Conservation (phyloP, 2,797 vertebrate genomes). For the Siniperca undulata region DNA sequence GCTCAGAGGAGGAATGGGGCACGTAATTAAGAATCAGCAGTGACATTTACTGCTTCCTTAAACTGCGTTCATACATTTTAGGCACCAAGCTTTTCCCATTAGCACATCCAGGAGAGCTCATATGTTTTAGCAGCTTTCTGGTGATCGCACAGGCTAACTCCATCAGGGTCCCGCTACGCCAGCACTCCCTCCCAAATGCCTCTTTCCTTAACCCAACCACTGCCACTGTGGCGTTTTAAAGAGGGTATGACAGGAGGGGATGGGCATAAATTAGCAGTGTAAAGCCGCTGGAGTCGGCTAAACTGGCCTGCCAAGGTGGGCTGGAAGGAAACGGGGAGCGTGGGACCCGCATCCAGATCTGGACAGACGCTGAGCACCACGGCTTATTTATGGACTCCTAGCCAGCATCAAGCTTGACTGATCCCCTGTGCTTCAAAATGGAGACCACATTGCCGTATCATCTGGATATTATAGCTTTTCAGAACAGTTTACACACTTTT, state of each 20-base stretch:
- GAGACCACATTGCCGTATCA: slow-evolving; percentile 59
- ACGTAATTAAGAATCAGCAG: slow-evolving; percentile 72
- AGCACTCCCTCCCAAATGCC: slow-evolving; percentile 29
- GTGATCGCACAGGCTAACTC: slow-evolving; percentile 53
- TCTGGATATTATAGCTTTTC: slow-evolving; percentile 58
- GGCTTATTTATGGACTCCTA: slow-evolving; percentile 76
- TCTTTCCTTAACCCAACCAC: slow-evolving; percentile 45
- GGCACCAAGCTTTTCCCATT: slow-evolving; percentile 65
- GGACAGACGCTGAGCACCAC: slow-evolving; percentile 44
- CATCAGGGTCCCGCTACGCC: slow-evolving; percentile 51
- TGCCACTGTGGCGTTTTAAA: slow-evolving; percentile 72
- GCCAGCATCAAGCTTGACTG: slow-evolving; percentile 50
- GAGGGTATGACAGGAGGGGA: slow-evolving; percentile 65
- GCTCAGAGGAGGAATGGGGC: slow-evolving; percentile 42
- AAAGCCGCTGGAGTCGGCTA: slow-evolving; percentile 58
- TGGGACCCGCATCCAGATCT: slow-evolving; percentile 62
- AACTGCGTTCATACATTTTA: slow-evolving; percentile 49
- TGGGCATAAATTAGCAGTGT: slow-evolving; percentile 73
- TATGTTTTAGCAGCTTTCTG: slow-evolving; percentile 75
- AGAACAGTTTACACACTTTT: slow-evolving; percentile 39
- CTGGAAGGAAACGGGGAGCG: slow-evolving; percentile 58
- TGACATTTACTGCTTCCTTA: slow-evolving; percentile 83
- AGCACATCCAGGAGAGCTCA: slow-evolving; percentile 55
- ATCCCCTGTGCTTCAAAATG: slow-evolving; percentile 58
- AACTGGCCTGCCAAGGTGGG: slow-evolving; percentile 61